A percentile compares a stretch with the other conserved stretches of the same genome.
phyloP scores from a whole-genome alignment of 2,888 invertebrate species.

The Trachelus iudaicus region DNA sequence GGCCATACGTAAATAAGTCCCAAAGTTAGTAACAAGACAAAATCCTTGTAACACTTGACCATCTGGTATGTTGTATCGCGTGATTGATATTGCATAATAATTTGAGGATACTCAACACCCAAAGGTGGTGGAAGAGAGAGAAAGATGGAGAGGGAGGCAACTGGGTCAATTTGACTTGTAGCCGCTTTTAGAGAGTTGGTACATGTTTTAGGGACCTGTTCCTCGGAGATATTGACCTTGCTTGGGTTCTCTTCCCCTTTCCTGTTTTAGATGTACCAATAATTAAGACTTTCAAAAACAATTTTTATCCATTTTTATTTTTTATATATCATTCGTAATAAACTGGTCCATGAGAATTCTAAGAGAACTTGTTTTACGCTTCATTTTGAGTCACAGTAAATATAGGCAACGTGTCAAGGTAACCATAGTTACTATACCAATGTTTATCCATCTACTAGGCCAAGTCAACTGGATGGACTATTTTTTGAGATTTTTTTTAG shows the following conservation, averaged over 20 bases:
- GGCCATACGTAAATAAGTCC: not conserved
- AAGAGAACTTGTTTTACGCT: not conserved
- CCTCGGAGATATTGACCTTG: not conserved
- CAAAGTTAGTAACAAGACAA: not conserved
- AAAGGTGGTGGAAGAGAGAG: not conserved
- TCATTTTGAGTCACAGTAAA: not conserved
- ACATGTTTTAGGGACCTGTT: not conserved
- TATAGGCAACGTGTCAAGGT: not conserved
- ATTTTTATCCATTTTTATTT: not conserved
- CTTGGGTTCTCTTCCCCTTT: not conserved
- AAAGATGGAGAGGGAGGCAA: not conserved
- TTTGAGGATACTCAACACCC: not conserved
- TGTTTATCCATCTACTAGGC: not conserved
- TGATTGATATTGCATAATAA: not conserved
- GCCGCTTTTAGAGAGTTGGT: not conserved
- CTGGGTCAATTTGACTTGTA: not conserved
- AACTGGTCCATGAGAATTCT: not conserved
- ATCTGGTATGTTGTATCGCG: not conserved
- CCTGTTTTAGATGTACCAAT: not conserved
- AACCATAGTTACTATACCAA: not conserved
- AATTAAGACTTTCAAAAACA: too few relatives aligned
- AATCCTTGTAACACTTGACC: conserved; percentile 51
- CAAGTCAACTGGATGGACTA: not conserved
- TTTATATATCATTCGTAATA: not conserved
- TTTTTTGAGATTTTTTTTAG: not conserved